A percentile compares a stretch with the other conserved stretches of the same genome.
These are phyloP conservation scores for Cydia amplana DNA, from an alignment of 1,140 invertebrate species.

Conservation along the genomic window DNA sequence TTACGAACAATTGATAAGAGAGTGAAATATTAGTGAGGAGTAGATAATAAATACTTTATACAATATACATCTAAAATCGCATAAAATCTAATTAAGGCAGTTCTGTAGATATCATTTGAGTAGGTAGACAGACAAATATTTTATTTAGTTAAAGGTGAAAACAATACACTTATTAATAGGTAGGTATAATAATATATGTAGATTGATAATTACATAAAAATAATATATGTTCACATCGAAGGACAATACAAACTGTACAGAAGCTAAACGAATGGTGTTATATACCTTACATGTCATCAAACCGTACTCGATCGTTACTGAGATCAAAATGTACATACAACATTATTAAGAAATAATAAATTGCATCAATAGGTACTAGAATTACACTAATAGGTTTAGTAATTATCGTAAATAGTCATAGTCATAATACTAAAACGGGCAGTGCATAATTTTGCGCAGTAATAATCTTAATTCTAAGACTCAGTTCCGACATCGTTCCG, in stretches of 20 bases:
- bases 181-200: constrained; percentile 40
- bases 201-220: constrained; percentile 27
- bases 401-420: constrained; percentile 40
- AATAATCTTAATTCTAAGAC: constrained; percentile 53
- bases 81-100: constrained; percentile 57
- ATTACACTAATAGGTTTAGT: constrained; percentile 58
- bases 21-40: constrained; percentile 14
- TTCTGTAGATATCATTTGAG: constrained; percentile 43
- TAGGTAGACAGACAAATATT: constrained; percentile 20
- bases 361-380: constrained; percentile 52
- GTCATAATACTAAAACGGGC: constrained; percentile 67
- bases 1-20: constrained; percentile 39
- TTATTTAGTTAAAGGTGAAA: neutral
- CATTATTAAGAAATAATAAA: constrained; percentile 50
- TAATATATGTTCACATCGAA: constrained; percentile 51
- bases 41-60: constrained; percentile 31
- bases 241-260: constrained; percentile 72
- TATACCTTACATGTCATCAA: constrained; percentile 75
- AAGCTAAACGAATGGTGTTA: constrained; percentile 78
- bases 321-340: constrained; percentile 78
- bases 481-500: constrained; percentile 63
- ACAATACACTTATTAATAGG: constrained; percentile 2
- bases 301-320: constrained; percentile 74
- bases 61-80: neutral
- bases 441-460: constrained; percentile 71